These are phyloP conservation scores for Diorhabda carinulata DNA, from an alignment of 1,140 invertebrate genomes.

Conservation along the genomic window DNA sequence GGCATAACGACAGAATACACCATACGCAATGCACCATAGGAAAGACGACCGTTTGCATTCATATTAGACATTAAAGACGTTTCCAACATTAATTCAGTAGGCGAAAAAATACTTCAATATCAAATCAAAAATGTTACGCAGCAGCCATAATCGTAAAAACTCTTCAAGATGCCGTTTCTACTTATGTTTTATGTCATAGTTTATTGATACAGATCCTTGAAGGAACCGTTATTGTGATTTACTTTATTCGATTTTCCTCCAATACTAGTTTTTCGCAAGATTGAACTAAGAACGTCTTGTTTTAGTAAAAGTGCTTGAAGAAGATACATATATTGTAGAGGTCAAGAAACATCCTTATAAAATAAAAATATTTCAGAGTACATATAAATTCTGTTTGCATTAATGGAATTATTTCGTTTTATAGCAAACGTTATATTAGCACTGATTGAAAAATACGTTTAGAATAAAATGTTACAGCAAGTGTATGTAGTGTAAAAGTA, in stretches of 20 bases:
- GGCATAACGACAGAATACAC: constrained; percentile 40
- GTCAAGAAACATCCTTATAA: too few species aligned
- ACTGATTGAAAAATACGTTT: too few species aligned
- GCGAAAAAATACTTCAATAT: constrained; percentile 29
- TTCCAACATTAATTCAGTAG: constrained; percentile 25
- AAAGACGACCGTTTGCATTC: constrained; percentile 29
- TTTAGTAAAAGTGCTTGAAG: too few species aligned
- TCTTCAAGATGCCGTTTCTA: constrained; percentile 7
- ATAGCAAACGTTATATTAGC: too few species aligned
- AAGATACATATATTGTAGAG: too few species aligned
- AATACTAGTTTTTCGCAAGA: neutral
- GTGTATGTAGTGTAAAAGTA: too few species aligned
- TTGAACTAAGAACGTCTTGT: too few species aligned
- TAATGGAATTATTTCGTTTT: too few species aligned
- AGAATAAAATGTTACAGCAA: too few species aligned
- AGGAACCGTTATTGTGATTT: constrained; percentile 1
- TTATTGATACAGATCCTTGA: neutral
- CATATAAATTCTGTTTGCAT: too few species aligned
- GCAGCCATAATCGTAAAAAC: neutral
- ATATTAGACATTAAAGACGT: constrained; percentile 25
- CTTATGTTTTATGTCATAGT: constrained; percentile 11
- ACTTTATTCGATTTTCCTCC: neutral
- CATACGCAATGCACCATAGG: constrained; percentile 15
- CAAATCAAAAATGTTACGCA: constrained; percentile 25
- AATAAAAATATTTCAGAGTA: too few species aligned